phyloP scores from a whole-genome alignment of 1,140 invertebrate species.

The Melitaea cinxia region DNA sequence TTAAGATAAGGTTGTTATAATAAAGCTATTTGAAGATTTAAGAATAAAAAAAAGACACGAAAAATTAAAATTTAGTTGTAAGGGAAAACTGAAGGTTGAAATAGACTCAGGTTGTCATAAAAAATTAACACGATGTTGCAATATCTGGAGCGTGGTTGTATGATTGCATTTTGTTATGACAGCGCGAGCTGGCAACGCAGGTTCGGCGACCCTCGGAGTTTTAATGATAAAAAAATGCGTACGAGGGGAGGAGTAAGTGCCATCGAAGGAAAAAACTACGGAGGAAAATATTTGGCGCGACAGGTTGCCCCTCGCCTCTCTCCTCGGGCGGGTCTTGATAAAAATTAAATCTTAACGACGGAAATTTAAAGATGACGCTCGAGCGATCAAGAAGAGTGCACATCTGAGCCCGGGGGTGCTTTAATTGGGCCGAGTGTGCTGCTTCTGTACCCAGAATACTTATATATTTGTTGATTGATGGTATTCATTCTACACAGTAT shows the following conservation, averaged over 20 bases:
- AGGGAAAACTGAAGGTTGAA: slow-evolving; percentile 4
- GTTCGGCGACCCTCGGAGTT: slow-evolving; percentile 77
- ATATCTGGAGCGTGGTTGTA: slow-evolving; percentile 52
- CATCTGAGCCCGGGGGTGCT: slow-evolving; percentile 74
- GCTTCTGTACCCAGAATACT: slow-evolving; percentile 44
- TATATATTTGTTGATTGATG: slow-evolving; percentile 67
- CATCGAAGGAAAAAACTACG: slow-evolving; percentile 80
- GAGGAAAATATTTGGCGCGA: slow-evolving; percentile 81
- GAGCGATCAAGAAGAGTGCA: slow-evolving; percentile 78
- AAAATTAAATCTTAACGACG: slow-evolving; percentile 82
- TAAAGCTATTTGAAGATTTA: too few species aligned
- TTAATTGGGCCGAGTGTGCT: slow-evolving; percentile 73
- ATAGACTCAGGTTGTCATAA: slow-evolving; percentile 11
- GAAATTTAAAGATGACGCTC: slow-evolving; percentile 81
- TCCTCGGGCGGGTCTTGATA: slow-evolving; percentile 62
- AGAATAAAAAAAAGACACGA: too few species aligned
- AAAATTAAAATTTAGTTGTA: neutral
- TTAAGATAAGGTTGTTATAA: too few species aligned
- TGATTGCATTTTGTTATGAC: slow-evolving; percentile 79
- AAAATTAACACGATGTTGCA: slow-evolving; percentile 49
- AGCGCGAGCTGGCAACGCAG: slow-evolving; percentile 69
- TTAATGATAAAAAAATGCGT: slow-evolving; percentile 82
- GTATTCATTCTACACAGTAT: slow-evolving; percentile 25
- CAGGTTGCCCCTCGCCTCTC: slow-evolving; percentile 63
- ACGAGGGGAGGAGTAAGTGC: slow-evolving; percentile 77